Evolutionary conservation across 2,888 invertebrate species (phyloP), one percentile per base, ranked within the genome.

Genomic region (Scaeva pyrastri): DNA sequence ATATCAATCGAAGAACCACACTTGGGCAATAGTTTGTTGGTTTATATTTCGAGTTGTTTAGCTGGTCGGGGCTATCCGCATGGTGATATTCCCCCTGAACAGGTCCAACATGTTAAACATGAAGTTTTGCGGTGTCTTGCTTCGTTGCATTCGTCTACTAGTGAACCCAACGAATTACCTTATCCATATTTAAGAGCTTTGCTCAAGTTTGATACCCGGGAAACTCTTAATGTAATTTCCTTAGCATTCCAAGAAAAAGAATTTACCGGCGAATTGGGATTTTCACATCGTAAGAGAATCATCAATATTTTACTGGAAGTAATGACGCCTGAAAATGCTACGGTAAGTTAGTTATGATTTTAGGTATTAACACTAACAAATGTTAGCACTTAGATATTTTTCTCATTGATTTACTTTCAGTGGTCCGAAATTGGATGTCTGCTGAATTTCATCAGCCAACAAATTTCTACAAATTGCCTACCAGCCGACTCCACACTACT

Each of bases 31-130:
- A 96, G 96, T 86, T 92, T 98, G 88, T 93, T 98, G 68, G 97
- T 98, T 2, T 98, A 97, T 90, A 94, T 97, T 39, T 97, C 96
- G 87, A 97, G 97, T 88, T 97, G 97, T 90, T 93, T 98, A 87
- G 96, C 97, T n/a, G 98, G 97, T 0, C 93, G 96, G 76, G 96
- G 96, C 0, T 98, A 97, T 93, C 97, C 97, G 0, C 93, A 93
- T 50, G 97, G 97, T 0, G 94, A 95, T 89, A 95, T 97, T 88
- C 94, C 95, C 0, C 93, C 93, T 11, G 94, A 94, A 43, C 92
- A 94, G 64, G 94, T 95, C 8, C 93, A 94, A 41, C 93, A 94
- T 89, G 96, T 96, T 1, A 96, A 97, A 90, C 94, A 95, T 81
- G 96, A 97, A 90, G 92, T 97, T n/a, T 92, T 96, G 70, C 93